Conservation (phyloP, 2,113 vertebrate species). For the Rhineura floridana region DNA sequence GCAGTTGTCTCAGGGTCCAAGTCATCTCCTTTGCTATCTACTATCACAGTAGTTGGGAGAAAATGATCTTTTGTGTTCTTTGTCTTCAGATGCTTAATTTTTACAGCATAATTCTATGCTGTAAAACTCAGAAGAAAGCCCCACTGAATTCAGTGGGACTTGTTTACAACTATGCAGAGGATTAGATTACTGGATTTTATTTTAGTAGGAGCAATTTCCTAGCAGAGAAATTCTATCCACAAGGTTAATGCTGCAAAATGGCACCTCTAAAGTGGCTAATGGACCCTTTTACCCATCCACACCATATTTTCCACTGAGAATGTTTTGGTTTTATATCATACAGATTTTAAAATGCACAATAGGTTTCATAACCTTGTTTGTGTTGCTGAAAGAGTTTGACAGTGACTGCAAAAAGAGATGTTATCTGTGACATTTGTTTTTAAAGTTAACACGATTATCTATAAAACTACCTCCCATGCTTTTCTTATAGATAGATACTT, state of each 20-base stretch:
- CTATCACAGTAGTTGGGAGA: conserved; percentile 46
- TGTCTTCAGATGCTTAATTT: conserved; percentile 6
- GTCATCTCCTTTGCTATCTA: conserved; percentile 56
- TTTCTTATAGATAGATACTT: neutral
- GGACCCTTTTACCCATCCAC: neutral
- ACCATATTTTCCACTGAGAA: neutral
- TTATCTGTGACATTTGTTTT: neutral
- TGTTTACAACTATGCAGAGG: neutral
- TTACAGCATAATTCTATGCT: neutral
- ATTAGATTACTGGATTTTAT: neutral
- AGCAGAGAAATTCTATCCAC: neutral
- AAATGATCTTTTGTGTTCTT: conserved; percentile 35
- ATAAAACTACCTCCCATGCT: neutral
- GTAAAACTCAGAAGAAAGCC: neutral
- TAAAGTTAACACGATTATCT: neutral
- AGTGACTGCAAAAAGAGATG: rapidly evolving
- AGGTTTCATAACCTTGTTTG: neutral
- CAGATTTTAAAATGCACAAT: neutral
- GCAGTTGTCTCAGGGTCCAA: conserved; percentile 34
- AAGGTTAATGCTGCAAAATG: neutral
- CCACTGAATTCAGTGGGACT: neutral
- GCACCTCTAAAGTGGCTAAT: neutral
- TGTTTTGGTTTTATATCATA: neutral
- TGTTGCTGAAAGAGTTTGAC: neutral
- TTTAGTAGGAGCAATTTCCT: too few relatives aligned